Conservation (phyloP, 2,888 invertebrate genomes). For the Abrostola tripartita region DNA sequence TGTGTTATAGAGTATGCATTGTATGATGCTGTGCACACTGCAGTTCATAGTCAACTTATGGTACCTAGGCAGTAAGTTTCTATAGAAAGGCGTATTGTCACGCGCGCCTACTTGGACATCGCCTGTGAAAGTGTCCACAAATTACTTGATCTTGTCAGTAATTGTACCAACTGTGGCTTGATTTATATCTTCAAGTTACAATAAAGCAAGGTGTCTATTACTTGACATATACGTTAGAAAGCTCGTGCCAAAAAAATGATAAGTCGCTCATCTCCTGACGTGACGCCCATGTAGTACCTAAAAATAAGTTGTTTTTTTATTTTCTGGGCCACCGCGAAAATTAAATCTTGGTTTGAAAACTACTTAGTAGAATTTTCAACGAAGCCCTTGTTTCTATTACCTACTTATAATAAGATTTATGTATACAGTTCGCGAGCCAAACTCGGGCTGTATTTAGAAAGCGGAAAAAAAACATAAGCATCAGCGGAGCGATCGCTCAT, state of each 20-base stretch:
- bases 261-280: too few species aligned
- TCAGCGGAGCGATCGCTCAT: conserved; percentile 73
- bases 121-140: conserved; percentile 39
- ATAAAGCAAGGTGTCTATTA: too few species aligned
- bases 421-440: conserved; percentile 43
- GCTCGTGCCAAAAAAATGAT: too few species aligned
- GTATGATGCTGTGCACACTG: too few species aligned
- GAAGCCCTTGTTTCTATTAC: conserved; percentile 20
- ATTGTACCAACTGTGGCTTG: conserved; percentile 1
- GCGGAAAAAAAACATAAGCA: conserved; percentile 83
- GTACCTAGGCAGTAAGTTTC: conserved; percentile 23
- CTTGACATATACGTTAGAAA: too few species aligned
- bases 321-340: background rate
- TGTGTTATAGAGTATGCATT: too few species aligned
- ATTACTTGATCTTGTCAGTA: conserved; percentile 55
- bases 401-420: conserved; percentile 30
- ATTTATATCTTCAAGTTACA: too few species aligned
- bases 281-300: too few species aligned
- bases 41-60: too few species aligned
- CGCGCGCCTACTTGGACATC: conserved; percentile 22
- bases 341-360: background rate
- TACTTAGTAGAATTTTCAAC: background rate
- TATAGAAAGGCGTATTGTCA: conserved; percentile 36
- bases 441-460: conserved; percentile 78
- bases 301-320: too few species aligned